phyloP scores from a whole-genome alignment of 2,113 vertebrate species.

The Cyphomyrus plagiostoma region DNA sequence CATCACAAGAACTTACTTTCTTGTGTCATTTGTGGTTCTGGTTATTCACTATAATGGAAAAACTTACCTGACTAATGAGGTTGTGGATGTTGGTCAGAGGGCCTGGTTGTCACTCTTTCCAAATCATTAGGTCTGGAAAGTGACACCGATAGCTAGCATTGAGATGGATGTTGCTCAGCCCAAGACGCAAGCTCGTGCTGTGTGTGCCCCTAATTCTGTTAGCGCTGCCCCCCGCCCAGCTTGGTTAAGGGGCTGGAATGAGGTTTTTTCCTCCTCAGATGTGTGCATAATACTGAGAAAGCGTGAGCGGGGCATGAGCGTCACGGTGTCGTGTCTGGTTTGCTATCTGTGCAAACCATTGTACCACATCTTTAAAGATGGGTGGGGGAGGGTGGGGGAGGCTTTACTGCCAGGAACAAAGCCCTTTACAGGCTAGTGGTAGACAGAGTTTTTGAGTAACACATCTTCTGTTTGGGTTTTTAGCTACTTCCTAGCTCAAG shows the following conservation, averaged over 20 bases:
- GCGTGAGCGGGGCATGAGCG: background rate
- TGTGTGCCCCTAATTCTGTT: background rate
- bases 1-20: background rate
- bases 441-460: background rate
- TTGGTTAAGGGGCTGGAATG: background rate
- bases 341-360: conserved; percentile 3
- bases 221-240: background rate
- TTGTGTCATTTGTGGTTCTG: background rate
- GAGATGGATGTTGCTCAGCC: background rate
- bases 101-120: background rate
- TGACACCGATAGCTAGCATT: background rate
- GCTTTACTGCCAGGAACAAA: background rate
- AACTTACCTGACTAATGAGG: background rate
- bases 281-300: background rate
- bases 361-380: background rate
- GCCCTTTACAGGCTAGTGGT: background rate
- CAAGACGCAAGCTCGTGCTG: background rate
- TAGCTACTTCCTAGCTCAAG: background rate
- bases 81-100: background rate
- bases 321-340: background rate
- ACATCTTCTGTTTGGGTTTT: background rate
- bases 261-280: background rate
- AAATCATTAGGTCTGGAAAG: background rate
- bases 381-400: background rate
- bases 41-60: background rate